Evolutionary conservation across 2,797 vertebrate species (phyloP).

Genomic region (Heliangelus exortis): DNA sequence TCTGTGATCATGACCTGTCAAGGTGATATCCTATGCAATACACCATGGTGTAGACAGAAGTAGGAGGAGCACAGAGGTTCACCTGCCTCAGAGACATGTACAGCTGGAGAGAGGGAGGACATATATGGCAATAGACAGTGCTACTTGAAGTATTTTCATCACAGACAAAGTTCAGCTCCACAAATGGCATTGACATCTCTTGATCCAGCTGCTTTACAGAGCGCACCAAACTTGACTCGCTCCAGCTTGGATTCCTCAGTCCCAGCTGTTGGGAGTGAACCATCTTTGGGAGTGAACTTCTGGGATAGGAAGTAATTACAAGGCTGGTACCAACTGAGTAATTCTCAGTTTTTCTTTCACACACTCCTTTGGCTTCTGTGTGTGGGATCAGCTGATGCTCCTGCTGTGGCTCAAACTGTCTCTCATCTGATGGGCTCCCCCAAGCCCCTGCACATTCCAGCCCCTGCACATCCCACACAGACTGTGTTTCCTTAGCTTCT

Average conservation of each 20-base stretch:
- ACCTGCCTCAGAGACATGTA: not conserved
- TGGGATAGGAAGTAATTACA: slow-evolving; percentile 30
- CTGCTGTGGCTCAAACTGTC: slow-evolving; percentile 16
- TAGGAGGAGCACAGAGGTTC: not conserved
- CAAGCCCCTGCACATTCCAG: not conserved
- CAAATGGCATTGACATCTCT: not conserved
- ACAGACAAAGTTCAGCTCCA: not conserved
- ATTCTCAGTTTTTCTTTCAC: slow-evolving; percentile 24
- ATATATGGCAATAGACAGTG: not conserved
- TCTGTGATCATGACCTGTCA: not conserved
- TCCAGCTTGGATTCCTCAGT: not conserved
- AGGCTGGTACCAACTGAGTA: not conserved
- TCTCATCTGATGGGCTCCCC: not conserved
- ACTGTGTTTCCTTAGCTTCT: not conserved
- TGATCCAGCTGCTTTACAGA: not conserved
- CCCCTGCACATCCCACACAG: not conserved
- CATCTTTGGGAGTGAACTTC: not conserved
- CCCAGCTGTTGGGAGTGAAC: not conserved
- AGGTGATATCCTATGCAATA: not conserved
- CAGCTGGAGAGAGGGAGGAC: not conserved
- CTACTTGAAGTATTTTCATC: not conserved
- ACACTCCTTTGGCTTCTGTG: not conserved
- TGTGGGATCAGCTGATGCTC: slow-evolving; percentile 49
- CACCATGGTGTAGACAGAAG: not conserved
- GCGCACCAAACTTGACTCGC: not conserved